Percentiles rank a stretch among this genome's conserved stretches.
phyloP scores from a whole-genome alignment of 2,113 vertebrate genomes.

The Diadophis punctatus region DNA sequence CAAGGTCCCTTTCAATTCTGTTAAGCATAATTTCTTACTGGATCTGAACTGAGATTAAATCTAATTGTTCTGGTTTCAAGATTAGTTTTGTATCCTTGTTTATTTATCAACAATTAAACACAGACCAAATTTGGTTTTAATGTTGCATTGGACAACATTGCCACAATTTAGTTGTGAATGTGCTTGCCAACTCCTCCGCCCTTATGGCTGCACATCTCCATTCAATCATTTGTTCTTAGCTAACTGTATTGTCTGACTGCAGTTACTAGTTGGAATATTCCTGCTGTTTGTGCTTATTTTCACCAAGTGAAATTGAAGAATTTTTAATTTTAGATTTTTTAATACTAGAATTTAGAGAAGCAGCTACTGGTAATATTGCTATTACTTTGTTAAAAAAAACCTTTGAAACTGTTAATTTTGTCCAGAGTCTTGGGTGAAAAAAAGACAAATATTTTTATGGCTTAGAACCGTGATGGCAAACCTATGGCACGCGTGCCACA shows the following conservation, averaged over 20 bases:
- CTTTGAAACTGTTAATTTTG: neutral
- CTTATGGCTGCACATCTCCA: neutral
- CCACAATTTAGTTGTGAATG: neutral
- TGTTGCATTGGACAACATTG: neutral
- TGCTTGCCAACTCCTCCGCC: neutral
- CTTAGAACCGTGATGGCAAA: neutral
- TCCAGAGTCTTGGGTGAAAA: neutral
- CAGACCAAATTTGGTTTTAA: neutral
- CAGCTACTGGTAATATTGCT: neutral
- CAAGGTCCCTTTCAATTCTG: too few species aligned
- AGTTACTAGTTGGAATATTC: neutral
- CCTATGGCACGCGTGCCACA: too few species aligned
- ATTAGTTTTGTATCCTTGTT: neutral
- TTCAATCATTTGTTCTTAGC: neutral
- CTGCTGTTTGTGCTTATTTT: neutral
- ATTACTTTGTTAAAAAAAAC: neutral
- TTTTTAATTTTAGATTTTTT: neutral
- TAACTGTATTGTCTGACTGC: neutral
- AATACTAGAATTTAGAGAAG: neutral
- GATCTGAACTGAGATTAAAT: neutral
- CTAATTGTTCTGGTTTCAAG: neutral
- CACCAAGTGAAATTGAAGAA: neutral
- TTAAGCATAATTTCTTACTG: neutral
- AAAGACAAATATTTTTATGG: neutral
- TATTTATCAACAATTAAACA: neutral